Base-by-base conservation (phyloP, 1,140 invertebrate genomes). In the Cotesia glomerata region DNA sequence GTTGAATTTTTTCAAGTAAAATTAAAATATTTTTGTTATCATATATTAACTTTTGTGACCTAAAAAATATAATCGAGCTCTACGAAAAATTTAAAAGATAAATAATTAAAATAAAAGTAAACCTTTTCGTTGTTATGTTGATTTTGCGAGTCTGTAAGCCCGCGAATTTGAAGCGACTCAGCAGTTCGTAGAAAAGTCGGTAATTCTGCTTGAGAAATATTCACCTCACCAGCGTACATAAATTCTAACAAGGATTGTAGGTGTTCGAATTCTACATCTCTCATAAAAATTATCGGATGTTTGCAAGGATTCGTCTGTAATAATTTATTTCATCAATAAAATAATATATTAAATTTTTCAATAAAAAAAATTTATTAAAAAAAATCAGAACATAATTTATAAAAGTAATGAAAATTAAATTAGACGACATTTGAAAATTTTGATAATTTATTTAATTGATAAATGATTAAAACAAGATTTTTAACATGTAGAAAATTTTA, bases 221-320 rank as follows among this genome's bases (percentile, higher is more conserved):
- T 96, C 7, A 97, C 95, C 87, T 97, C 95, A 69, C 95, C 95
- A 83, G 92, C 90, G 81, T 96, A 96, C 91, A 95, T 94, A 83
- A 95, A 95, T 81, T 94, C 92, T 74, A 95, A 85, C 45, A 95
- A 89, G 74, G 93, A 92, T 77, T 92, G 90, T 70, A 95, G 87
- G 83, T 95, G 92, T 77, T 92, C 91, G 77, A 91, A 92, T 36
- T 90, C 89, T 13, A 95, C 92, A 89, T 95, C 93, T 82, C 92
- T 90, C 90, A 95, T 91, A 82, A 94, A 94, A 78, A 95, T 93
- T 86, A 95, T 94, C 14, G 94, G 94, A 88, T 95, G 93, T 78
- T 93, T 91, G 85, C 93, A 95, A 79, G 93, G 93, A 88, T 95
- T 95, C 81, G 92, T 93, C 93, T 95, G 87, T 36, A 92, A 90